A percentile compares a stretch with the other conserved stretches of the same genome.
Evolutionary conservation across 2,797 vertebrate species (phyloP).

Genomic region (Cossypha niveicapilla): DNA sequence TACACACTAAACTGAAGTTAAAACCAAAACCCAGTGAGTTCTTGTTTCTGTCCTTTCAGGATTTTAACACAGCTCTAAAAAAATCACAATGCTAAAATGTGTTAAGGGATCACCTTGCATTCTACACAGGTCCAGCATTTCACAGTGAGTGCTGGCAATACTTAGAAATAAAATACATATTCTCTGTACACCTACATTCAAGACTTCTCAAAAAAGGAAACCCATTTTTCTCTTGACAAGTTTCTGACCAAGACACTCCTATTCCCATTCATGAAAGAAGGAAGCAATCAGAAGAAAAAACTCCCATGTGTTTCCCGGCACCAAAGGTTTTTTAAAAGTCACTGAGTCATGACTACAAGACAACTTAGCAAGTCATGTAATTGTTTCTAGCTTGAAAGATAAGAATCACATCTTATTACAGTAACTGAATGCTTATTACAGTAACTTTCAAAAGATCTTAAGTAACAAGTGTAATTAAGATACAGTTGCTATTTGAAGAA

Average conservation of each 20-base stretch:
- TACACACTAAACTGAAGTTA: neutral
- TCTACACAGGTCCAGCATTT: neutral
- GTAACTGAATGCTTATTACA: neutral
- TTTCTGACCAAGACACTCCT: neutral
- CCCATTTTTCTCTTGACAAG: neutral
- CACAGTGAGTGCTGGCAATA: neutral
- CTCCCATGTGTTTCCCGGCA: neutral
- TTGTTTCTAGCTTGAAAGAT: neutral
- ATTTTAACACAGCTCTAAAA: neutral
- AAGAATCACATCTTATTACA: neutral
- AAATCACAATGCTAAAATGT: neutral
- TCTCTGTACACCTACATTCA: neutral
- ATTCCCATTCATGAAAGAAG: neutral
- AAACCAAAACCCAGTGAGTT: neutral
- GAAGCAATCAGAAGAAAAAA: neutral
- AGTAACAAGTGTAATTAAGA: neutral
- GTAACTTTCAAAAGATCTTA: neutral
- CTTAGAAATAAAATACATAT: neutral
- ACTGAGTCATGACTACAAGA: neutral
- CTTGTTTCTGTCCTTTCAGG: neutral
- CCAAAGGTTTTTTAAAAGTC: neutral
- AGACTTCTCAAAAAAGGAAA: neutral
- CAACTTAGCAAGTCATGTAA: neutral
- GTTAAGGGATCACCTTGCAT: neutral
- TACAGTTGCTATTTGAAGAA: neutral